Base-by-base conservation (phyloP, 1,140 invertebrate genomes). In the Centruroides sculpturatus region DNA sequence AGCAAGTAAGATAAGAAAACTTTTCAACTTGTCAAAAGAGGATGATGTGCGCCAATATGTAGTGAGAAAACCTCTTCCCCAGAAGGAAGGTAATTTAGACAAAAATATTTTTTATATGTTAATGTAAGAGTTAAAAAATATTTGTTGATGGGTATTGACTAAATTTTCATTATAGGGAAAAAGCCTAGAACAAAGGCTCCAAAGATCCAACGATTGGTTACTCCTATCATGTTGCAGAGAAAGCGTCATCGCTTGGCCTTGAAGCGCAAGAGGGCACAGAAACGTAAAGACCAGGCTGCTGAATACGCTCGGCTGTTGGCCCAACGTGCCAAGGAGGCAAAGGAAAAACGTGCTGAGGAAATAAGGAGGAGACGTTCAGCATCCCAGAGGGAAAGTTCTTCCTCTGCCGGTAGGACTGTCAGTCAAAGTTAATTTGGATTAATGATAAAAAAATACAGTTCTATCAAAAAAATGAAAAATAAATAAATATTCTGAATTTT, bases 181-280 rank as follows among this genome's bases (percentile, higher is more conserved):
- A 78, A 75, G 66, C 77, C 75, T 23, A 76, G 81, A 54, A 82
- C 80, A 59, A 89, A 96, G 81, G 90, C 94, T 0, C 96, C 97
- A n/a, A 99, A 97, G 77, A 99, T 99, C 69, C 97, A 99, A 76
- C 86, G 97, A 70, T 79, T 99, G 55, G 90, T 99, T 62, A 99
- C 97, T 55, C 96, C 97, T 41, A 77, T 86, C 55, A 87, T 91
- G 52, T 77, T 99, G 52, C 91, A 95, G 75, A 85, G 95, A 59
- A 98, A 96, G 77, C 84, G 93, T 75, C 90, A 92, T 78, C 83
- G 88, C 69, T 71, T 92, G 66, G 89, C 93, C 4, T 75, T 96
- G 67, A 99, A 98, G 81, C 92, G 89, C 78, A 86, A 86, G 69
- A 86, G 93, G 68, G 83, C 85, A 56, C 74, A 83, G 65, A 88